Percentiles rank a stretch among this genome's conserved stretches.
phyloP scores from a whole-genome alignment of 2,888 invertebrate species.

The Nezara viridula region DNA sequence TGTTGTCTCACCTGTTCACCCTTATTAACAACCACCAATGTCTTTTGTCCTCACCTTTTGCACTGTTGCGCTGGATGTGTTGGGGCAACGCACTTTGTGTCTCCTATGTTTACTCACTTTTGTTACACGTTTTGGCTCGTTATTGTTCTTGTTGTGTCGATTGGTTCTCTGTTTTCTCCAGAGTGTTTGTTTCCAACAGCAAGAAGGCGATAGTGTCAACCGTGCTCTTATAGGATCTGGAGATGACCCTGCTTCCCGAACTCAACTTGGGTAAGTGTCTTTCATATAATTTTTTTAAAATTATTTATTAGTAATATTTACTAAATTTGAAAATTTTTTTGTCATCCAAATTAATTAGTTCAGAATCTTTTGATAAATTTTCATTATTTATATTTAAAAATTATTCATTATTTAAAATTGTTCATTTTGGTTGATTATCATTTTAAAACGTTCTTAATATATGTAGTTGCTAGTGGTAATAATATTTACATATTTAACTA shows the following conservation, averaged over 20 bases:
- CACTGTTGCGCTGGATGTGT: slow-evolving; percentile 49
- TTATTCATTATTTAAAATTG: not conserved
- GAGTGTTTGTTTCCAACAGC: slow-evolving; percentile 70
- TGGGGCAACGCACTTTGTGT: slow-evolving; percentile 59
- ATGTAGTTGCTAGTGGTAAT: not conserved
- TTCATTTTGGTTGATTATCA: not conserved
- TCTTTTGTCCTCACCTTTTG: slow-evolving; percentile 50
- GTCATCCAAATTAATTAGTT: not conserved
- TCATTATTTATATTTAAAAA: not conserved
- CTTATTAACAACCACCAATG: not conserved
- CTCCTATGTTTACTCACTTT: slow-evolving; percentile 50
- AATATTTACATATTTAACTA: no score
- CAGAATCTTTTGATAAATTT: not conserved
- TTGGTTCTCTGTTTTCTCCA: slow-evolving; percentile 64
- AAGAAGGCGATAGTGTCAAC: slow-evolving; percentile 80
- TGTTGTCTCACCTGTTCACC: slow-evolving; percentile 55
- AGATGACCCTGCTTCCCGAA: slow-evolving; percentile 61
- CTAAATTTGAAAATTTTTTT: not conserved
- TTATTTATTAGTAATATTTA: not conserved
- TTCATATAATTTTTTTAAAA: not conserved
- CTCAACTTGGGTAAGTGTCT: slow-evolving; percentile 68
- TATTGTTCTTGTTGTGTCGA: slow-evolving; percentile 63
- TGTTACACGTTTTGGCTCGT: slow-evolving; percentile 62
- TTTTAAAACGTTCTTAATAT: not conserved
- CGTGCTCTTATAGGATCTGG: slow-evolving; percentile 72